These are phyloP conservation scores for Andrena dorsata DNA, from an alignment of 2,888 invertebrate species.

Conservation along the genomic window DNA sequence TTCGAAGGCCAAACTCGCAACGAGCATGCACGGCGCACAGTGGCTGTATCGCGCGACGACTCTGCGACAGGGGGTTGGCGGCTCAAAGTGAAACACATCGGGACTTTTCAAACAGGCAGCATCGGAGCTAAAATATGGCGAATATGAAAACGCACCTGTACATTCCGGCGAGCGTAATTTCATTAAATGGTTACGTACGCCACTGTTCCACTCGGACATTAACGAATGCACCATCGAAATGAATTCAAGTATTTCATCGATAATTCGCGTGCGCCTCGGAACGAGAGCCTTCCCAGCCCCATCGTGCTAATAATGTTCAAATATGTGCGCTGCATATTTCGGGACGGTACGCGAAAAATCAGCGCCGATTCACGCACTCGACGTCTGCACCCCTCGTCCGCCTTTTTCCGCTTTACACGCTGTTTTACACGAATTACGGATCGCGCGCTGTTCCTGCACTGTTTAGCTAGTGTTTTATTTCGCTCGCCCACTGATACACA, in stretches of 20 bases:
- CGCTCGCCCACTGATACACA: constrained; percentile 27
- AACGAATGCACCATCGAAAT: not conserved
- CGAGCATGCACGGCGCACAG: constrained; percentile 4
- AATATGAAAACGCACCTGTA: not conserved
- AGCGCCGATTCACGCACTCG: constrained; percentile 6
- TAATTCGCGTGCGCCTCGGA: not conserved
- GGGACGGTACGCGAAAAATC: constrained; percentile 1
- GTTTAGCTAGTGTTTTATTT: constrained; percentile 36
- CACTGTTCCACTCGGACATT: not conserved
- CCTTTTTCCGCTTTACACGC: not conserved
- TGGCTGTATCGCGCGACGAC: not conserved
- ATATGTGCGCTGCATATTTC: not conserved
- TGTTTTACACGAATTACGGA: constrained; percentile 31
- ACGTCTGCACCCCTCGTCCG: not conserved
- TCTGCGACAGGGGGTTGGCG: no score
- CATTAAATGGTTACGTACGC: not conserved
- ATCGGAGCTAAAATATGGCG: not conserved
- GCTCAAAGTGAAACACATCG: not conserved
- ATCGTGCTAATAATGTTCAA: constrained; percentile 11
- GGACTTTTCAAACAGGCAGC: not conserved
- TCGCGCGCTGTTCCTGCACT: constrained; percentile 8
- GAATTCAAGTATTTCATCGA: not conserved
- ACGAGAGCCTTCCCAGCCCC: not conserved
- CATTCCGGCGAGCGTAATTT: constrained; percentile 1
- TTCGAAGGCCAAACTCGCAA: constrained; percentile 20